Evolutionary conservation across 2,797 vertebrate species (phyloP).

Genomic region (Malacoctenus gilli): DNA sequence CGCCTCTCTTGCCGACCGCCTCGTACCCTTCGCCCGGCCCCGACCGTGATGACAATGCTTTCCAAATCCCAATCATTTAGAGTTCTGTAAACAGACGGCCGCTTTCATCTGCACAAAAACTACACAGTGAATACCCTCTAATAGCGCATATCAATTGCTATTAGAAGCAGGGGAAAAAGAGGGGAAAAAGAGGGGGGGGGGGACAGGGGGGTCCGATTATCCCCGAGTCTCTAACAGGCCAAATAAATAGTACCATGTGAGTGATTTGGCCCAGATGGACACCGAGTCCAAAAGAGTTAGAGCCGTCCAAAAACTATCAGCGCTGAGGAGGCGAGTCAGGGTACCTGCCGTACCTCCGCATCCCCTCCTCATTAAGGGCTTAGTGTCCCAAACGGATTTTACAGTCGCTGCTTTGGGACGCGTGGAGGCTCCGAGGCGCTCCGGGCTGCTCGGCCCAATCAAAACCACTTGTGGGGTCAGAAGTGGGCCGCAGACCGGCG

Average conservation of each 20-base stretch:
- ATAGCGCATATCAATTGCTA: constrained; percentile 80
- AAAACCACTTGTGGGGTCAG: constrained; percentile 64
- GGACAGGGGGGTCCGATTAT: constrained; percentile 66
- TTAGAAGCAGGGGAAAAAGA: constrained; percentile 61
- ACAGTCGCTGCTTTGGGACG: constrained; percentile 64
- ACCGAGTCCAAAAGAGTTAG: constrained; percentile 63
- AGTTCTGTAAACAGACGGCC: constrained; percentile 75
- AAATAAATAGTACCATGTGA: constrained; percentile 81
- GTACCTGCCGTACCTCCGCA: constrained; percentile 75
- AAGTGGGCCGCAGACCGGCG: constrained; percentile 18
- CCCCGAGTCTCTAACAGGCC: constrained; percentile 71
- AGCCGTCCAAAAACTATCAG: constrained; percentile 67
- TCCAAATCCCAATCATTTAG: constrained; percentile 78
- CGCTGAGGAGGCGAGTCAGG: constrained; percentile 60
- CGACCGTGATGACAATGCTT: constrained; percentile 75
- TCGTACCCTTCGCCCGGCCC: constrained; percentile 65
- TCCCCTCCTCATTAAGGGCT: constrained; percentile 75
- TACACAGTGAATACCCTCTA: constrained; percentile 77
- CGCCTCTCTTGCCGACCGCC: constrained; percentile 71
- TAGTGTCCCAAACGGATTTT: constrained; percentile 78
- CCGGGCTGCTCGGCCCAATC: constrained; percentile 49
- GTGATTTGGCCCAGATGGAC: constrained; percentile 76
- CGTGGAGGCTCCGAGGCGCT: constrained; percentile 46
- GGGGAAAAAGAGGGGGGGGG: not conserved
- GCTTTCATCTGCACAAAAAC: constrained; percentile 75